phyloP scores from a whole-genome alignment of 2,797 vertebrate species.

The Moxostoma hubbsi region DNA sequence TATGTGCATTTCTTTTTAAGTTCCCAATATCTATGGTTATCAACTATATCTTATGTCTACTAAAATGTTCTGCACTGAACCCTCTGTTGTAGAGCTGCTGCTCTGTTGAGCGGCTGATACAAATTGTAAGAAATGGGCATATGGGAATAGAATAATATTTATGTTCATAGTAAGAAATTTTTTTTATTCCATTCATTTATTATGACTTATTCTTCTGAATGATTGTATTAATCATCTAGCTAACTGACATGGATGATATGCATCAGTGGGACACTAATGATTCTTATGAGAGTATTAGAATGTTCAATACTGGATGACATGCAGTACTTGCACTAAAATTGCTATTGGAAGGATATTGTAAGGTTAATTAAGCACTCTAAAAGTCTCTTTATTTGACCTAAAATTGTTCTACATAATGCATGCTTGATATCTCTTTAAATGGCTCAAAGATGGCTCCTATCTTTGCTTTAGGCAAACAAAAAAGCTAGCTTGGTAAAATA shows the following conservation, averaged over 20 bases:
- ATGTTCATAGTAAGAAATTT: conserved; percentile 46
- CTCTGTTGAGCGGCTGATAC: conserved; percentile 45
- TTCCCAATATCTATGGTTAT: neutral
- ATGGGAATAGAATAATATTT: conserved; percentile 45
- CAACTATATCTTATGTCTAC: conserved; percentile 7
- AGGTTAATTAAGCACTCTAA: conserved; percentile 17
- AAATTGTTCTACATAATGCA: neutral
- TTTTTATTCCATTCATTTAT: conserved; percentile 37
- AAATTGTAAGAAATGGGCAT: conserved; percentile 48
- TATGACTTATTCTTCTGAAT: conserved; percentile 46
- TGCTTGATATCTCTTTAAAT: neutral
- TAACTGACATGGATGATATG: conserved; percentile 42
- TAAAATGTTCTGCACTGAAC: conserved; percentile 12
- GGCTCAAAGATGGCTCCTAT: neutral
- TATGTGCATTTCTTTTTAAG: neutral
- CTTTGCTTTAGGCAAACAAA: neutral
- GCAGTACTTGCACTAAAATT: conserved; percentile 6
- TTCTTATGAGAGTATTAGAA: conserved; percentile 52
- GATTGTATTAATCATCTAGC: conserved; percentile 46
- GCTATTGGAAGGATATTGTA: conserved; percentile 21
- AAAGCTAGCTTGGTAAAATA: conserved; percentile 1
- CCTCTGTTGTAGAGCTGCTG: conserved; percentile 41
- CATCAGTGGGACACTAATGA: conserved; percentile 51
- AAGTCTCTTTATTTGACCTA: conserved; percentile 18
- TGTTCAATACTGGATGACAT: conserved; percentile 25